Base-by-base conservation (phyloP, 1,140 invertebrate genomes). In the Plodia interpunctella region DNA sequence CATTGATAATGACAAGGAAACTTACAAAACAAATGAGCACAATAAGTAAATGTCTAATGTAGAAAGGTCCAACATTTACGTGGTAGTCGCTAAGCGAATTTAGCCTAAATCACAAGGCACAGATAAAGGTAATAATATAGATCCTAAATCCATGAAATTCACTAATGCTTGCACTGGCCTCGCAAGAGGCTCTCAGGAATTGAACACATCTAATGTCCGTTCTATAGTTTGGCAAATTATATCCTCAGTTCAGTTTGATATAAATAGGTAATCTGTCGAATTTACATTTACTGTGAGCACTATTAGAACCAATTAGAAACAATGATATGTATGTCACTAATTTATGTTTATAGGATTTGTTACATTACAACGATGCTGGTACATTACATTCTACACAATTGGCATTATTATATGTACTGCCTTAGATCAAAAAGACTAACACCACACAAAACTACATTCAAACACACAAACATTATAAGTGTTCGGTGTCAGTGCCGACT, bases 401-500 rank as follows among this genome's bases (percentile, higher is more conserved):
- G 30, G 30, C 30, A 32, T 32, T 32, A 32, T 10, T 32, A 32
- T 32, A 32, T 32, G 30, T 32, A 32, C 30, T 32, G 30, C 30
- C 30, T 32, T 57, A 57, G 13, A 57, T 21, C 55, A 21, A 15
- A 21, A 57, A 49, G 10, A 57, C 35, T 8, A 19, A 28, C 53
- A 25, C 17, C 18, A 55, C 28, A 54, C 52, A 54, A 21, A 44
- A 49, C 51, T 21, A 54, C 53, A 57, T 60, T 35, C 51, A 59
- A 75, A 74, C 57, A 80, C 69, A 72, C 66, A 65, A 58, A 67
- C 65, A 78, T 65, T 64, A 63, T 64, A 66, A 66, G 59, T 59
- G 54, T 57, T 73, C 76, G 74, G 72, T 74, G 68, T 82, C 78
- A 79, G 74, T 80, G 72, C 76, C 82, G 72, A 84, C 77, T 44